These are phyloP conservation scores for Brotula barbata DNA, from an alignment of 2,797 vertebrate species.

Conservation along the genomic window DNA sequence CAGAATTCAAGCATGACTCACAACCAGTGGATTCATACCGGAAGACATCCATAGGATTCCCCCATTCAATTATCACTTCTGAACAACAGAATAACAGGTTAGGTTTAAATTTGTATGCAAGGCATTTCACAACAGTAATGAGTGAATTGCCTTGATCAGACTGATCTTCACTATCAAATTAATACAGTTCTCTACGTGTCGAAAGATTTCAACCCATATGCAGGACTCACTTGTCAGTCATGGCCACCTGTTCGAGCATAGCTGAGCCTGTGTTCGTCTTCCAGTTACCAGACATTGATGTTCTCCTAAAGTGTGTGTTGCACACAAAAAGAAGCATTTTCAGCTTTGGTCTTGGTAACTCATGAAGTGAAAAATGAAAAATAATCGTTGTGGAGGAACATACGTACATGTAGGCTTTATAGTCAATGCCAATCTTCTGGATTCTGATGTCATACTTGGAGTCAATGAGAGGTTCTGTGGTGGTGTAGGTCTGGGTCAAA, in stretches of 20 bases:
- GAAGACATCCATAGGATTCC: background rate
- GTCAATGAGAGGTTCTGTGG: constrained; percentile 94
- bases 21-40: background rate
- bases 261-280: constrained; percentile 95
- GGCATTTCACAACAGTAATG: background rate
- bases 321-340: constrained; percentile 3
- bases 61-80: background rate
- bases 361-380: background rate
- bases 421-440: constrained; percentile 97
- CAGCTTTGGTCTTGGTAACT: background rate
- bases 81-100: background rate
- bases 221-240: constrained; percentile 89
- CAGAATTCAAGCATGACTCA: background rate
- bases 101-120: background rate
- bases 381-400: too few relatives aligned
- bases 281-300: constrained; percentile 98
- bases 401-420: constrained; percentile 97
- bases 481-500: constrained; percentile 96
- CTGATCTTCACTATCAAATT: background rate
- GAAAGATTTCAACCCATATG: background rate
- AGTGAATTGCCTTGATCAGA: background rate
- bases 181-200: background rate
- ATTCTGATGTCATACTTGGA: constrained; percentile 98
- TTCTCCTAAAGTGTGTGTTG: constrained; percentile 83
- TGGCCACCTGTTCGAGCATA: constrained; percentile 97